Percentiles rank a stretch among this genome's conserved stretches.
phyloP scores from a whole-genome alignment of 2,113 vertebrate species.

The Megaceryle maxima region DNA sequence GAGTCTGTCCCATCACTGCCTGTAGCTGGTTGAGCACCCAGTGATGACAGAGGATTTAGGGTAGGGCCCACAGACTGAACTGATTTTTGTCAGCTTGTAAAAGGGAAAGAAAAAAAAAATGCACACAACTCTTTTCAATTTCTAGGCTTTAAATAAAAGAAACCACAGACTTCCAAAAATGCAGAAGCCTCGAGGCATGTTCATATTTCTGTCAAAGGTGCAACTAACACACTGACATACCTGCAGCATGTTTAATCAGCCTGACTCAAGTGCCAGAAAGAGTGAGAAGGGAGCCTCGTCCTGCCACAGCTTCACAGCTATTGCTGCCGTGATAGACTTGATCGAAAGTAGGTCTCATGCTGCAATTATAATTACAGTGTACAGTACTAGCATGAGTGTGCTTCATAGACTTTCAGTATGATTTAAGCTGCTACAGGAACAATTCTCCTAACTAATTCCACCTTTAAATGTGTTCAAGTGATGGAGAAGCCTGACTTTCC shows the following conservation, averaged over 20 bases:
- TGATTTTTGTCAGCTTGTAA: not conserved
- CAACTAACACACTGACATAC: not conserved
- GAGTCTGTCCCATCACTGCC: not conserved
- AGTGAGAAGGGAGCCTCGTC: not conserved
- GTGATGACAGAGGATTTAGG: not conserved
- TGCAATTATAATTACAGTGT: not conserved
- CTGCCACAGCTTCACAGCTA: not conserved
- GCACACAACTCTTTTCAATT: not conserved
- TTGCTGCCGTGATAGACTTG: not conserved
- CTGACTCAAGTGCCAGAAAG: not conserved
- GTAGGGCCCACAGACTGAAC: not conserved
- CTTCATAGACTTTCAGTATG: not conserved
- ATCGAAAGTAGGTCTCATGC: not conserved
- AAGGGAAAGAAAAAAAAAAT: not conserved
- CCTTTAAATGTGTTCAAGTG: not conserved
- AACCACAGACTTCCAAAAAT: not conserved
- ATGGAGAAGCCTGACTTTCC: not conserved
- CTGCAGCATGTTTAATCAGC: not conserved
- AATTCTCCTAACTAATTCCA: not conserved
- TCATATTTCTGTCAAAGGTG: conserved; percentile 16
- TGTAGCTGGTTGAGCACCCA: not conserved
- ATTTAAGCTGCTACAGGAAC: not conserved
- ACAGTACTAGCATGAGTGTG: not conserved
- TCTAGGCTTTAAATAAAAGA: conserved; percentile 1
- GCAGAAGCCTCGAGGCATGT: not conserved